Conservation (phyloP, 2,888 invertebrate species). For the Leucophenga montana region DNA sequence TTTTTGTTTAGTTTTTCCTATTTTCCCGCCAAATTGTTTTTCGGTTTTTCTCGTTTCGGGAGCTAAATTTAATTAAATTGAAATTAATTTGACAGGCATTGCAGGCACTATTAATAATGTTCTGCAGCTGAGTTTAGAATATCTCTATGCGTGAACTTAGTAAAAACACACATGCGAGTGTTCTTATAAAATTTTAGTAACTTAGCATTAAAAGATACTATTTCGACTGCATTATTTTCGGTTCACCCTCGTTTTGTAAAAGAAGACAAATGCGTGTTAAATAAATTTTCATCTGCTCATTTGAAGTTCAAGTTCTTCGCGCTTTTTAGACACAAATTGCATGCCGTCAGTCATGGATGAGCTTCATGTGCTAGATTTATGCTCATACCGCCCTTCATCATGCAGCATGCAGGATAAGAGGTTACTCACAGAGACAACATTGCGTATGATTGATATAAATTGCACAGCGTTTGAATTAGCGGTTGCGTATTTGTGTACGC, state of each 20-base stretch:
- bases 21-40: not conserved
- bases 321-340: slow-evolving; percentile 19
- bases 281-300: slow-evolving; percentile 64
- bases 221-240: no score
- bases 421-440: not conserved
- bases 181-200: no score
- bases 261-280: slow-evolving; percentile 61
- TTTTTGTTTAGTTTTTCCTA: slow-evolving; percentile 46
- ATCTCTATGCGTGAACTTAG: slow-evolving; percentile 32
- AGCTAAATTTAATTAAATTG: slow-evolving; percentile 61
- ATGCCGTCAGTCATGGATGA: not conserved
- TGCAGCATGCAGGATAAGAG: no score
- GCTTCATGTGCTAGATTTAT: no score
- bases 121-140: slow-evolving; percentile 26
- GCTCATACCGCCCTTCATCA: no score
- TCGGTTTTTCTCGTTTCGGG: not conserved
- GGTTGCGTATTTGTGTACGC: not conserved
- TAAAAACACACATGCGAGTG: slow-evolving; percentile 31
- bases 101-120: slow-evolving; percentile 61
- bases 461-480: not conserved
- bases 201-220: no score
- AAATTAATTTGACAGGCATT: slow-evolving; percentile 64
- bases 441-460: slow-evolving; percentile 11
- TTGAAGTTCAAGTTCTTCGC: slow-evolving; percentile 43
- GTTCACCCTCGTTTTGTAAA: not conserved